Conservation (phyloP, 2,888 invertebrate genomes). For the Agrotis puta region DNA sequence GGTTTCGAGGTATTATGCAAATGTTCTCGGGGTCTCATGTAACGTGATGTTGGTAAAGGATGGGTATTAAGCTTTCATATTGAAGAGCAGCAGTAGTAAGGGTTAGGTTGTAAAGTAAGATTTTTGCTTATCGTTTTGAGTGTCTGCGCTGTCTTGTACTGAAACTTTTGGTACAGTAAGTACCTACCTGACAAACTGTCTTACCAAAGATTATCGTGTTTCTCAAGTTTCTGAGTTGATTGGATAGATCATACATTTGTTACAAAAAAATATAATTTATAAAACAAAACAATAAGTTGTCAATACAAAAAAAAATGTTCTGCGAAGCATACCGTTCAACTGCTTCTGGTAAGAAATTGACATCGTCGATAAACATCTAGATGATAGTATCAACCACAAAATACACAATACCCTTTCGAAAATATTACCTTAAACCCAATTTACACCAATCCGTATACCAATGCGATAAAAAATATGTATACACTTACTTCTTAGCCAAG, state of each 20-base stretch:
- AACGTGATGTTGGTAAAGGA: not conserved
- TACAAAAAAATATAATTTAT: too few relatives aligned
- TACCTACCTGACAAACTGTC: too few relatives aligned
- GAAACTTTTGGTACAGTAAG: too few relatives aligned
- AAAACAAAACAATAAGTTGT: too few relatives aligned
- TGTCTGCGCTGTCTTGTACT: too few relatives aligned
- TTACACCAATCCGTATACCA: not conserved
- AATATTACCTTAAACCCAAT: not conserved
- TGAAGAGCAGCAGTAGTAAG: too few relatives aligned
- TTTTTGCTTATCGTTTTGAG: not conserved
- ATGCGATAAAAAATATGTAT: conserved; percentile 29
- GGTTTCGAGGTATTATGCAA: conserved; percentile 36
- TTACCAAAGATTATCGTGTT: too few relatives aligned
- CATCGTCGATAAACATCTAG: not conserved
- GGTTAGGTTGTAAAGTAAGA: too few relatives aligned
- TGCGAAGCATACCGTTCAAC: not conserved
- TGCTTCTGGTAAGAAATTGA: too few relatives aligned
- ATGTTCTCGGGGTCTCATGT: conserved; percentile 5
- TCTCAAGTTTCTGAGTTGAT: too few relatives aligned
- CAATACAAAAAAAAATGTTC: too few relatives aligned
- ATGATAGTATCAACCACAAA: not conserved
- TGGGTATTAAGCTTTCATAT: not conserved
- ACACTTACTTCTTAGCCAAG: conserved; percentile 30
- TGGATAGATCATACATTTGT: too few relatives aligned
- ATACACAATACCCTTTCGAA: not conserved